These are phyloP conservation scores for Cetonia aurata DNA, from an alignment of 2,888 invertebrate genomes.

Conservation along the genomic window DNA sequence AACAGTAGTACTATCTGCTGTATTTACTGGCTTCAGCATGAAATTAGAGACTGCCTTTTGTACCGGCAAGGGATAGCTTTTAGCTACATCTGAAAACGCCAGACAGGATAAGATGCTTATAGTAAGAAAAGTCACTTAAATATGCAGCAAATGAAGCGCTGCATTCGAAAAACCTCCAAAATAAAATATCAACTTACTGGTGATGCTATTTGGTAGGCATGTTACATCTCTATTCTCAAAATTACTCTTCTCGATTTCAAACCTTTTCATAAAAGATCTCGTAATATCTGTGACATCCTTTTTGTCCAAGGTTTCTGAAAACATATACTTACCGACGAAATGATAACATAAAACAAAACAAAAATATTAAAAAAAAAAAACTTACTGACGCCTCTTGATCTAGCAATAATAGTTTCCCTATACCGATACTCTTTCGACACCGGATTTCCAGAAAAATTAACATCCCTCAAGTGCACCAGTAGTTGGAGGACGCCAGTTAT, in stretches of 20 bases:
- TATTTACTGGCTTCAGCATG: conserved; percentile 53
- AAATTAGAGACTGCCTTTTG: conserved; percentile 63
- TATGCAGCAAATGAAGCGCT: too few relatives aligned
- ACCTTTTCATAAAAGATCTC: conserved; percentile 73
- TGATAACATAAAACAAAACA: not conserved
- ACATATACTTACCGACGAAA: not conserved
- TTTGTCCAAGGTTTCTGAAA: conserved; percentile 73
- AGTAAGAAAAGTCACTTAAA: not conserved
- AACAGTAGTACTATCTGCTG: not conserved
- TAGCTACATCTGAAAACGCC: conserved; percentile 58
- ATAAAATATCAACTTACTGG: conserved; percentile 4
- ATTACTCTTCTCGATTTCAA: conserved; percentile 69
- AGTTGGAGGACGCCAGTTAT: conserved; percentile 70
- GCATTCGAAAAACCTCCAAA: not conserved
- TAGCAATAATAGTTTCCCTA: conserved; percentile 76
- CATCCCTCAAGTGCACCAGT: conserved; percentile 70
- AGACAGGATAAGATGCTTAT: not conserved
- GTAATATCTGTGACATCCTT: conserved; percentile 72
- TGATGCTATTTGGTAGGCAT: conserved; percentile 16
- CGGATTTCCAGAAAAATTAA: conserved; percentile 75
- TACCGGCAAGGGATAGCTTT: conserved; percentile 59
- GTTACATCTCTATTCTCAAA: conserved; percentile 6
- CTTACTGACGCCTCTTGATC: conserved; percentile 73
- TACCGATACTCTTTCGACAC: conserved; percentile 75
- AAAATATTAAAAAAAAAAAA: conserved; percentile 36